phyloP scores from a whole-genome alignment of 2,888 invertebrate species.

The Acrobasis repandana region DNA sequence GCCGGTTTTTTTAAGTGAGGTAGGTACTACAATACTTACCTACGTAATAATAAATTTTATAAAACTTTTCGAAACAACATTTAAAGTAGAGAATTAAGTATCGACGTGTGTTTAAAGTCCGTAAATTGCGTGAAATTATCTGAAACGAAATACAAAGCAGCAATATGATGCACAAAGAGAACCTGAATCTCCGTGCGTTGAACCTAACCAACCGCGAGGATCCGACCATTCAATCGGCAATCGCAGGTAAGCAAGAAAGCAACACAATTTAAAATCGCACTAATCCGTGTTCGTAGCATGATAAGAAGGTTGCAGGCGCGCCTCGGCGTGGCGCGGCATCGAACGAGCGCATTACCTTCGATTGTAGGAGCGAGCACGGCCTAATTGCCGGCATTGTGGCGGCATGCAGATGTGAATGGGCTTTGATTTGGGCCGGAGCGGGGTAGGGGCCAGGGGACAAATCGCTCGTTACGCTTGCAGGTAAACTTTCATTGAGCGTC shows the following conservation, averaged over 20 bases:
- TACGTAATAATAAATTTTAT: neutral
- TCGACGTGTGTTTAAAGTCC: neutral
- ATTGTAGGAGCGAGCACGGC: slow-evolving; percentile 78
- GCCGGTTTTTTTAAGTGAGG: too few species aligned
- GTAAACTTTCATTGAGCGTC: slow-evolving; percentile 84
- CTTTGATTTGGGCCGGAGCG: slow-evolving; percentile 80
- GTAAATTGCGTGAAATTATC: slow-evolving; percentile 12
- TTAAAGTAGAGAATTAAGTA: neutral
- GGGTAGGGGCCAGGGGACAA: slow-evolving; percentile 79
- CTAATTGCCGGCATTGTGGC: slow-evolving; percentile 84
- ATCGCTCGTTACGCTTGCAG: slow-evolving; percentile 83
- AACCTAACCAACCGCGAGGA: slow-evolving; percentile 20
- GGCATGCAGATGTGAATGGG: slow-evolving; percentile 84
- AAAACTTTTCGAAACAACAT: neutral
- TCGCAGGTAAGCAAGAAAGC: slow-evolving; percentile 16
- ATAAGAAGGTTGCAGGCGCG: slow-evolving; percentile 35
- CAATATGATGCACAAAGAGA: slow-evolving; percentile 8
- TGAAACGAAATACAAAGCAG: slow-evolving; percentile 17
- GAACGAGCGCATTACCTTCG: slow-evolving; percentile 79
- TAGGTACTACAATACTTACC: too few species aligned
- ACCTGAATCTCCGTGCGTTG: slow-evolving; percentile 12
- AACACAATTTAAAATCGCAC: slow-evolving; percentile 23
- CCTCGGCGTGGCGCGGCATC: slow-evolving; percentile 56
- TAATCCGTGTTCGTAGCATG: slow-evolving; percentile 21
- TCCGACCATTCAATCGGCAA: slow-evolving; percentile 19